Conservation (phyloP, 1,140 invertebrate genomes). For the Plectus sambesii region DNA sequence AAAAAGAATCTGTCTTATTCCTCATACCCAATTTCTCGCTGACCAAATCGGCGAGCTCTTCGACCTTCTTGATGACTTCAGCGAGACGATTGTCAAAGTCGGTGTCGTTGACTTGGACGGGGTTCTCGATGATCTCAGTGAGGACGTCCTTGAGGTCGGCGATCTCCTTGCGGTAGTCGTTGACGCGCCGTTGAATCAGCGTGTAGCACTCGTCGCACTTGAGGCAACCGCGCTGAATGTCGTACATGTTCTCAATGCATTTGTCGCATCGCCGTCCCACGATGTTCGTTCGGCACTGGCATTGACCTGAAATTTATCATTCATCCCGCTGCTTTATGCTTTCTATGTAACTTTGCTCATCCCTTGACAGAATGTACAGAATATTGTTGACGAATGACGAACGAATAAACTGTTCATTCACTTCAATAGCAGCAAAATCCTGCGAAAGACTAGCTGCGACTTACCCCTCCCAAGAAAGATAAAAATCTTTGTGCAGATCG, state of each 20-base stretch:
- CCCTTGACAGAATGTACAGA: too few species aligned
- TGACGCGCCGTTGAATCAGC: conserved; percentile 38
- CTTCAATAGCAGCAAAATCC: too few species aligned
- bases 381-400: too few species aligned
- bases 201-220: conserved; percentile 44
- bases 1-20: neutral
- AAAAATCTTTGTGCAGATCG: too few species aligned
- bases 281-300: conserved; percentile 81
- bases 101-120: conserved; percentile 37
- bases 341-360: too few species aligned
- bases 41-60: conserved; percentile 29
- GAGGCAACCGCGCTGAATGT: conserved; percentile 30
- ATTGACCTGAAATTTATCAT: conserved; percentile 60
- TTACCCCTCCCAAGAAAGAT: too few species aligned
- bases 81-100: conserved; percentile 41
- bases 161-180: conserved; percentile 28
- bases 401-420: too few species aligned
- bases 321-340: too few species aligned
- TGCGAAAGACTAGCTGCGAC: too few species aligned
- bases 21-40: conserved; percentile 29
- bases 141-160: conserved; percentile 30
- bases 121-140: conserved; percentile 44
- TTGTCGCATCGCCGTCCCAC: conserved; percentile 78
- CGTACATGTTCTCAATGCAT: conserved; percentile 25
- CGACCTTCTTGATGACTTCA: conserved; percentile 30